These are phyloP conservation scores for Psilopsiagon aurifrons DNA, from an alignment of 2,113 vertebrate species.

Conservation along the genomic window DNA sequence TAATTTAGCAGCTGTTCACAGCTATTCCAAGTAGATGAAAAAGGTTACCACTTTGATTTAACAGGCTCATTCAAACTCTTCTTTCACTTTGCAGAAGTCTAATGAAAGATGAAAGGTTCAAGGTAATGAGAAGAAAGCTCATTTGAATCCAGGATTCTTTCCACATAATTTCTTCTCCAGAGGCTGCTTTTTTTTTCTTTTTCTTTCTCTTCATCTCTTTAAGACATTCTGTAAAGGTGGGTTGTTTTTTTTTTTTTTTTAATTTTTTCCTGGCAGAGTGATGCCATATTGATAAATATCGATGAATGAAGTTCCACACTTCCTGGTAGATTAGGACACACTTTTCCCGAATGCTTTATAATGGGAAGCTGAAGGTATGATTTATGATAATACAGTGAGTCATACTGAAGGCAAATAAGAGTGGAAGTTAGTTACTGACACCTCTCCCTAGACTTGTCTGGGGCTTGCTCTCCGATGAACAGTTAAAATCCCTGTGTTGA, in stretches of 20 bases:
- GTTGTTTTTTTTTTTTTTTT: too few relatives aligned
- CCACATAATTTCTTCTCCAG: background rate
- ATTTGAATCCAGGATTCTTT: background rate
- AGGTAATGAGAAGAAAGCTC: constrained; percentile 27
- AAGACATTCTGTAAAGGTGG: background rate
- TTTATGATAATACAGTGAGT: background rate
- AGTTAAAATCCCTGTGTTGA: background rate
- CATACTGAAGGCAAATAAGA: background rate
- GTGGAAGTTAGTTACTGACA: background rate
- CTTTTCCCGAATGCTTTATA: background rate
- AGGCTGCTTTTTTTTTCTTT: background rate
- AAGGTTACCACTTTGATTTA: constrained; percentile 62
- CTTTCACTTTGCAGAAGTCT: constrained; percentile 29
- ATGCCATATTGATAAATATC: background rate
- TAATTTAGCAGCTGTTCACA: constrained; percentile 62
- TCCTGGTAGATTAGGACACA: background rate
- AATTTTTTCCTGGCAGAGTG: background rate
- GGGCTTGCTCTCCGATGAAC: background rate
- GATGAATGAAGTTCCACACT: background rate
- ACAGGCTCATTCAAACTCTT: constrained; percentile 47
- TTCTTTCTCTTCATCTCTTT: background rate
- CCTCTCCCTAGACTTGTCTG: background rate
- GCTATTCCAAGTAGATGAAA: constrained; percentile 1
- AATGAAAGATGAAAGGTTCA: constrained; percentile 49
- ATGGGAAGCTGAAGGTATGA: background rate